phyloP scores from a whole-genome alignment of 30 jellyfish, hydroid and myxozoan species.

The Morbakka virulenta region DNA sequence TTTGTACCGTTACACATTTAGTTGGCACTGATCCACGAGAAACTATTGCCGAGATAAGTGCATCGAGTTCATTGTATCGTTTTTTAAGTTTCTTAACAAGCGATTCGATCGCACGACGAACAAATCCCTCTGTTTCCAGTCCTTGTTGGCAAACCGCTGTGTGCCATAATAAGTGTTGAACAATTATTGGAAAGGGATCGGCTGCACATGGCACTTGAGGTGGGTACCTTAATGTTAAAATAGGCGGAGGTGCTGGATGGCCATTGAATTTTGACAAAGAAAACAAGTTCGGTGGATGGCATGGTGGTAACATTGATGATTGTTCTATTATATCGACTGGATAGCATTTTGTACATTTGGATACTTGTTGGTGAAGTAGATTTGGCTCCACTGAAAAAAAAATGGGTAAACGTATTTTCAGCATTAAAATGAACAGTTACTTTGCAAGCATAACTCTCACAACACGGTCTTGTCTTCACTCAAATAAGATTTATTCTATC shows the following conservation, averaged over 20 bases:
- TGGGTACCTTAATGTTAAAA: slow-evolving; percentile 73
- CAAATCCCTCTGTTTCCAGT: slow-evolving; percentile 77
- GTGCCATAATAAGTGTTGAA: slow-evolving; percentile 88
- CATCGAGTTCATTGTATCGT: slow-evolving; percentile 94
- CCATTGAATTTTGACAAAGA: slow-evolving; percentile 71
- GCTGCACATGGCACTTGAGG: slow-evolving; percentile 99
- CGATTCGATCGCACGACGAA: slow-evolving; percentile 91
- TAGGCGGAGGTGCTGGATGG: slow-evolving; percentile 68
- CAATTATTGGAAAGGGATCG: slow-evolving; percentile 96
- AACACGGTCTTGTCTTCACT: no score
- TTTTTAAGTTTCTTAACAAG: slow-evolving; percentile 89
- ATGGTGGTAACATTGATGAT: slow-evolving; percentile 17
- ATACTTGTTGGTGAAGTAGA: slow-evolving; percentile 50
- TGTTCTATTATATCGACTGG: slow-evolving; percentile 64
- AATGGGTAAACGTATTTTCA: no score
- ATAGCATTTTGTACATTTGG: slow-evolving; percentile 74
- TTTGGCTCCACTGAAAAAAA: slow-evolving; percentile 38
- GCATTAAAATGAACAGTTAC: no score
- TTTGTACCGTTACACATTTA: slow-evolving; percentile 91
- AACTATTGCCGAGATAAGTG: slow-evolving; percentile 82
- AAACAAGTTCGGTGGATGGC: slow-evolving; percentile 41
- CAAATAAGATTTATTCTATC: no score
- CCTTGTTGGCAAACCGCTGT: slow-evolving; percentile 73
- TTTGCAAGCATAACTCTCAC: no score
- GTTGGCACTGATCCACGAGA: slow-evolving; percentile 91